Conservation (phyloP, 2,797 vertebrate genomes). For the Falco peregrinus region DNA sequence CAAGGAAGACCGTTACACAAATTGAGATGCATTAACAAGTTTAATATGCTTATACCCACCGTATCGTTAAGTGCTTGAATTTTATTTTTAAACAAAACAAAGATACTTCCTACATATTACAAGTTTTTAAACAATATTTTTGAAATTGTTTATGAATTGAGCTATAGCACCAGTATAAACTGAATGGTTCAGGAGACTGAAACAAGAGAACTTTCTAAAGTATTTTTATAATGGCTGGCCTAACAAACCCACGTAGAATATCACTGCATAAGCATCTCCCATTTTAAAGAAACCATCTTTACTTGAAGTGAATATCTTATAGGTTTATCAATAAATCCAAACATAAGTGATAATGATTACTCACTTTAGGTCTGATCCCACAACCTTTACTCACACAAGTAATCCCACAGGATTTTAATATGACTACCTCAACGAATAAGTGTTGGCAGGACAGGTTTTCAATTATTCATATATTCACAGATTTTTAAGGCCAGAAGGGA, state of each 20-base stretch:
- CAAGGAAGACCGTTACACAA: accelerated
- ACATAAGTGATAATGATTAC: conserved; percentile 53
- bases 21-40: neutral
- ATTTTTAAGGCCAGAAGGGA: conserved; percentile 66
- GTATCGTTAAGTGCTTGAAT: neutral
- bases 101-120: neutral
- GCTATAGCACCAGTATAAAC: neutral
- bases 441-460: conserved; percentile 38
- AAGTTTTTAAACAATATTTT: neutral
- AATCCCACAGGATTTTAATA: conserved; percentile 44
- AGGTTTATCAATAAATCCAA: conserved; percentile 59
- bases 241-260: neutral
- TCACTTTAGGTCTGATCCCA: conserved; percentile 50
- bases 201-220: neutral
- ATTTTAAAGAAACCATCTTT: neutral
- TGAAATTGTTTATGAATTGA: neutral
- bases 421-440: conserved; percentile 17
- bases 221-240: neutral
- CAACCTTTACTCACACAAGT: conserved; percentile 30
- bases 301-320: conserved; percentile 17
- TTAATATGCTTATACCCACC: neutral
- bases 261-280: neutral
- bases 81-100: neutral
- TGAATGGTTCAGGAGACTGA: neutral
- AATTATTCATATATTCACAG: conserved; percentile 66